Evolutionary conservation across 2,797 vertebrate genomes (phyloP).

Genomic region (Urophycis tenuis): DNA sequence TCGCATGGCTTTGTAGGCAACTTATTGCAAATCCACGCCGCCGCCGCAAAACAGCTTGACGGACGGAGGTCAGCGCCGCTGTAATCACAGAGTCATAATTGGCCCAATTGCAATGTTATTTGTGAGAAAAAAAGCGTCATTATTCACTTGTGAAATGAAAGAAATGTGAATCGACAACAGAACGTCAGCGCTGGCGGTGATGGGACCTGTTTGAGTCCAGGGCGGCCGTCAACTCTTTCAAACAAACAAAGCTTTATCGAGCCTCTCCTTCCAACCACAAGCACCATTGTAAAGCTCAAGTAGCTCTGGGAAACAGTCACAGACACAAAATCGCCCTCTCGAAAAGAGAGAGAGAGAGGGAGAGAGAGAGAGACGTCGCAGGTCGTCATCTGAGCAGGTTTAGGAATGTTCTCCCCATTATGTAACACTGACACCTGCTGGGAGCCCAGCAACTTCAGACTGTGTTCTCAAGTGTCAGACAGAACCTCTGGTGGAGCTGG

Average conservation of each 20-base stretch:
- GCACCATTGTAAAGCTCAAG: neutral
- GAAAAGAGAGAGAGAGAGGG: no score
- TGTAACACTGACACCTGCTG: slow-evolving; percentile 75
- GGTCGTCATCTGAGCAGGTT: slow-evolving; percentile 29
- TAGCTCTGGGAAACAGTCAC: neutral
- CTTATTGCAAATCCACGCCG: no score
- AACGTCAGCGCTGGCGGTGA: neutral
- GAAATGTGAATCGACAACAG: no score
- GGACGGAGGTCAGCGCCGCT: no score
- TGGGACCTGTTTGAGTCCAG: neutral
- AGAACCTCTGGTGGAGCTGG: neutral
- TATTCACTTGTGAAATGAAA: neutral
- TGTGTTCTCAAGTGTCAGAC: neutral
- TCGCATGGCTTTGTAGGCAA: no score
- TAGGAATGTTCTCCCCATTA: slow-evolving; percentile 41
- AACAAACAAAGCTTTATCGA: neutral
- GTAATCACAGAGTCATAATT: neutral
- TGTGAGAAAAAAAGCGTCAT: neutral
- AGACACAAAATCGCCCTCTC: neutral
- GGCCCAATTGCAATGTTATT: neutral
- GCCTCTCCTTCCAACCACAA: neutral
- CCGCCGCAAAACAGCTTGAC: no score
- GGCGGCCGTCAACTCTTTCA: neutral
- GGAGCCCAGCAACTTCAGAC: slow-evolving; percentile 52
- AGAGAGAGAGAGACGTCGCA: slow-evolving; percentile 1